Evolutionary conservation across 2,888 invertebrate genomes (phyloP).

Genomic region (Epinotia nisella): DNA sequence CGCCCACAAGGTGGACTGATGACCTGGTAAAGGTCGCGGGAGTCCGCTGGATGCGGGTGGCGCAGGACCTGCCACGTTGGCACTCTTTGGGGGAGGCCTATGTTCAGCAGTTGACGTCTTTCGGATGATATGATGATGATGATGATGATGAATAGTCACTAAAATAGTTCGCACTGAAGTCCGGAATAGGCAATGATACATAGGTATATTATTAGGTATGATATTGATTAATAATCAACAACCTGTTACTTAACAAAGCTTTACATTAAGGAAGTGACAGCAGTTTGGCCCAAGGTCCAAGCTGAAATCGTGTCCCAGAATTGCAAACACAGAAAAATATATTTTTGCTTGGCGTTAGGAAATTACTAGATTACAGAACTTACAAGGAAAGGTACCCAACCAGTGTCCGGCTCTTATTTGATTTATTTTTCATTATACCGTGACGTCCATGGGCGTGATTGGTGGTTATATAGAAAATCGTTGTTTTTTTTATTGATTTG

Average conservation of each 20-base stretch:
- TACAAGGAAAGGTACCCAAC: too few species aligned
- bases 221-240: constrained; percentile 23
- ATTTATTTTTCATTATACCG: too few species aligned
- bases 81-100: too few species aligned
- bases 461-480: too few species aligned
- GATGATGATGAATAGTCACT: background rate
- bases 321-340: constrained; percentile 13
- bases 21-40: too few species aligned
- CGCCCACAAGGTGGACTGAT: too few species aligned
- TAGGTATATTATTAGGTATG: constrained; percentile 14
- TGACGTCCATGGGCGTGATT: too few species aligned
- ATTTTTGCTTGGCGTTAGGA: constrained; percentile 27
- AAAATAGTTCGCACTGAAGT: background rate
- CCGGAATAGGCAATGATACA: background rate
- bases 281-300: constrained; percentile 66
- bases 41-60: too few species aligned
- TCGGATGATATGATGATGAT: too few species aligned
- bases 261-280: constrained; percentile 77
- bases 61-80: too few species aligned
- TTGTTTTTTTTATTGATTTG: background rate
- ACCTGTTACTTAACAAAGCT: constrained; percentile 50
- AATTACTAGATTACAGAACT: constrained; percentile 23
- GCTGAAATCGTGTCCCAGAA: constrained; percentile 48
- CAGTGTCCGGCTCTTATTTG: too few species aligned
- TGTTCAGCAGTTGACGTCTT: too few species aligned